Evolutionary conservation across 2,113 vertebrate genomes (phyloP).

Genomic region (Brachionichthys hirsutus): DNA sequence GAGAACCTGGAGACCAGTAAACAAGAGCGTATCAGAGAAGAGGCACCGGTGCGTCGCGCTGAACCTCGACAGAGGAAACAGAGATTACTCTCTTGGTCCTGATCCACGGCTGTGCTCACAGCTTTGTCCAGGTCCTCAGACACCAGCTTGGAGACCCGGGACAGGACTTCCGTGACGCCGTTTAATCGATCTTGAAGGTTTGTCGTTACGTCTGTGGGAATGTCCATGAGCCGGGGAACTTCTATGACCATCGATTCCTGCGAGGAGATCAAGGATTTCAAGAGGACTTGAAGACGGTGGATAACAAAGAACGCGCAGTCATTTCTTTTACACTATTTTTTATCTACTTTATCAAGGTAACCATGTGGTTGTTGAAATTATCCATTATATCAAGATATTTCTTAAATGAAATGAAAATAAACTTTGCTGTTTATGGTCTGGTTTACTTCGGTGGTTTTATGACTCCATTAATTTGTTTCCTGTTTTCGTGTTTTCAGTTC

Average conservation of each 20-base stretch:
- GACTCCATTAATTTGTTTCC: too few relatives aligned
- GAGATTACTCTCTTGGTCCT: slow-evolving; percentile 69
- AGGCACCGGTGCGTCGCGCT: not conserved
- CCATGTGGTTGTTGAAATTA: too few relatives aligned
- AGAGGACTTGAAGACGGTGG: slow-evolving; percentile 26
- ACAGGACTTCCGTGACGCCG: slow-evolving; percentile 71
- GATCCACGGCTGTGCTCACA: slow-evolving; percentile 63
- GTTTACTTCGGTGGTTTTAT: too few relatives aligned
- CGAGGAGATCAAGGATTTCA: not conserved
- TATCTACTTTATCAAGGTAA: too few relatives aligned
- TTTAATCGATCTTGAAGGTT: slow-evolving; percentile 64
- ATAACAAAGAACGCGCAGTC: too few relatives aligned
- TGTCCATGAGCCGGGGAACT: slow-evolving; percentile 57
- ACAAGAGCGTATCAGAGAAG: not conserved
- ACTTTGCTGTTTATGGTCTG: too few relatives aligned
- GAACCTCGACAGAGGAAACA: fast-evolving
- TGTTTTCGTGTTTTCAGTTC: too few relatives aligned
- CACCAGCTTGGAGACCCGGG: slow-evolving; percentile 76
- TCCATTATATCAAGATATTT: too few relatives aligned
- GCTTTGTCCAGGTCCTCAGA: slow-evolving; percentile 78
- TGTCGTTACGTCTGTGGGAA: slow-evolving; percentile 54
- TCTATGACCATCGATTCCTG: slow-evolving; percentile 72
- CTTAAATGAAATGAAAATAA: too few relatives aligned
- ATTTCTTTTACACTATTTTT: too few relatives aligned
- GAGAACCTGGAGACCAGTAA: slow-evolving; percentile 63